phyloP scores from a whole-genome alignment of 1,140 invertebrate species.

The Drosophila bipectinata region DNA sequence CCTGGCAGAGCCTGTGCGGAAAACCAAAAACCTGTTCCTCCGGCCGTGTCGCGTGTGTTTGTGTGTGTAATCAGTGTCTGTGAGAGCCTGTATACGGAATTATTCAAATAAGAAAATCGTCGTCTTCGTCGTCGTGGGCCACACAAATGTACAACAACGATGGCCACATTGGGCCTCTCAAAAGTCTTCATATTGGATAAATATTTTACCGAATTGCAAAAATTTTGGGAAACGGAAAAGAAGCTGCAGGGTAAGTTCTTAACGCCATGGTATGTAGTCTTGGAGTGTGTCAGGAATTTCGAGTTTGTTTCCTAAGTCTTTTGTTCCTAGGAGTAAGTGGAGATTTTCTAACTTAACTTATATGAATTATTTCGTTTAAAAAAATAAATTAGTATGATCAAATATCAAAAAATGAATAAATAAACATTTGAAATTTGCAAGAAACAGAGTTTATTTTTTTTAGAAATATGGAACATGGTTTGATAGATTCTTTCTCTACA shows the following conservation, averaged over 20 bases:
- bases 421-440: too few relatives aligned
- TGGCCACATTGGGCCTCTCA: slow-evolving; percentile 94
- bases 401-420: too few relatives aligned
- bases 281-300: not conserved
- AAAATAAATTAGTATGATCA: not conserved
- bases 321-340: slow-evolving; percentile 10
- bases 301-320: slow-evolving; percentile 62
- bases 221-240: slow-evolving; percentile 98
- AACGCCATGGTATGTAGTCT: not conserved
- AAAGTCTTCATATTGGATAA: slow-evolving; percentile 99
- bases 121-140: slow-evolving; percentile 46
- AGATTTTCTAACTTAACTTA: not conserved
- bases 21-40: slow-evolving; percentile 70
- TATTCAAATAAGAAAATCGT: slow-evolving; percentile 80
- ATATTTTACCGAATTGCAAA: slow-evolving; percentile 97
- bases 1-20: slow-evolving; percentile 56
- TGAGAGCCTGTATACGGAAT: slow-evolving; percentile 65
- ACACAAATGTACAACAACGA: slow-evolving; percentile 83
- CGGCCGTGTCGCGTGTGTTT: slow-evolving; percentile 15
- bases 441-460: too few relatives aligned
- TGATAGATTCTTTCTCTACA: not conserved
- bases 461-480: not conserved
- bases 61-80: slow-evolving; percentile 2
- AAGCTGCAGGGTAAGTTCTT: slow-evolving; percentile 93
- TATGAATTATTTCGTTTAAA: too few relatives aligned